Conservation (phyloP, 2,113 vertebrate species). For the Thermophis baileyi region DNA sequence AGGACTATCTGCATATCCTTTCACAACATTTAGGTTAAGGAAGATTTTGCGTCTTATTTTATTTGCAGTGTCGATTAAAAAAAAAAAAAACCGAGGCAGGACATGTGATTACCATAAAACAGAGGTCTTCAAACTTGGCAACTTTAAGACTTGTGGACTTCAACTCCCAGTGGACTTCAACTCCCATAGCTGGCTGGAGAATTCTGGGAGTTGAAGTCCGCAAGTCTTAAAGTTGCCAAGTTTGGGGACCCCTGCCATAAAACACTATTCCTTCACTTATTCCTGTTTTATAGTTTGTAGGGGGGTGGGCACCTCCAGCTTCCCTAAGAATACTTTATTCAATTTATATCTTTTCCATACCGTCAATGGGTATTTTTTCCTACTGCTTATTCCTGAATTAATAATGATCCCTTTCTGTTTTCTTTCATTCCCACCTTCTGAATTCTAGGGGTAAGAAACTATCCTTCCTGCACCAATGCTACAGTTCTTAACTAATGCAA, state of each 20-base stretch:
- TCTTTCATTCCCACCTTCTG: background rate
- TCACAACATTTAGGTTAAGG: background rate
- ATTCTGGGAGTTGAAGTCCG: too few relatives aligned
- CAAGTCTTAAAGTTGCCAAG: too few relatives aligned
- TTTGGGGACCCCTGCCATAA: background rate
- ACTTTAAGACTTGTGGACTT: too few relatives aligned
- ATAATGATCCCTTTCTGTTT: rapidly evolving
- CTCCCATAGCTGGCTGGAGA: too few relatives aligned
- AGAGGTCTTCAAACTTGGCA: background rate
- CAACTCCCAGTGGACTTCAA: too few relatives aligned
- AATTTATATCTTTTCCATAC: background rate
- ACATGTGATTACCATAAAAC: background rate
- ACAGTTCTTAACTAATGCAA: background rate
- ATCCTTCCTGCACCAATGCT: background rate
- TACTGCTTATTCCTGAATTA: background rate
- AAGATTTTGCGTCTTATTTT: background rate
- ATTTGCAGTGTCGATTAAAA: background rate
- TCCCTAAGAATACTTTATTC: background rate
- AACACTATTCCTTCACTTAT: background rate
- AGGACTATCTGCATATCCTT: background rate
- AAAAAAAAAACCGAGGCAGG: background rate
- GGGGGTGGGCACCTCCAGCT: background rate
- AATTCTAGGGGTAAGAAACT: background rate
- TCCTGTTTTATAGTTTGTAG: background rate
- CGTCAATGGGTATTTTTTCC: background rate